A percentile compares a stretch with the other conserved stretches of the same genome.
These are phyloP conservation scores for Octodonta nipae DNA, from an alignment of 2,888 invertebrate species.

Conservation along the genomic window DNA sequence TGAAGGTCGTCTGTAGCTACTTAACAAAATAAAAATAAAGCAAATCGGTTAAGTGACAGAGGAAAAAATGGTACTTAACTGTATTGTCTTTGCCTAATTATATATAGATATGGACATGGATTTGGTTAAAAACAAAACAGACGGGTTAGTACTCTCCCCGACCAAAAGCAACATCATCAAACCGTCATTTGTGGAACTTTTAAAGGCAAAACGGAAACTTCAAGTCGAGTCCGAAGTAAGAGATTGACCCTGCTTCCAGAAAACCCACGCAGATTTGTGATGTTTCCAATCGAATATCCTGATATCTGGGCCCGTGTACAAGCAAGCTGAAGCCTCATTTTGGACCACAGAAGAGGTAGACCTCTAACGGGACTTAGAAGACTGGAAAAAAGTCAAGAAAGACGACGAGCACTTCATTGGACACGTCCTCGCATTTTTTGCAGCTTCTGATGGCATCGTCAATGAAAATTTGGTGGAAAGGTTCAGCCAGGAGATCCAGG, in stretches of 20 bases:
- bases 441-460: slow-evolving; percentile 98
- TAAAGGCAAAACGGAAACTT: slow-evolving; percentile 12
- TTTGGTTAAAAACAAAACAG: slow-evolving; percentile 13
- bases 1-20: no score
- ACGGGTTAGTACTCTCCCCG: slow-evolving; percentile 18
- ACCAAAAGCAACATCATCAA: slow-evolving; percentile 19
- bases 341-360: slow-evolving; percentile 99
- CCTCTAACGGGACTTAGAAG: slow-evolving; percentile 71
- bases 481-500: slow-evolving; percentile 88
- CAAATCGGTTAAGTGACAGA: no score
- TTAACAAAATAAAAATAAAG: no score
- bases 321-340: slow-evolving; percentile 97
- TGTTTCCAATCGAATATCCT: slow-evolving; percentile 90
- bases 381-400: slow-evolving; percentile 75
- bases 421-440: slow-evolving; percentile 95
- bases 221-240: slow-evolving; percentile 21
- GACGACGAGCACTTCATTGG: slow-evolving; percentile 90
- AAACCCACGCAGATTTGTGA: slow-evolving; percentile 83
- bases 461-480: slow-evolving; percentile 97
- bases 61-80: no score
- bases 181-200: slow-evolving; percentile 4
- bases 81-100: no score
- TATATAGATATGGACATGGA: no score
- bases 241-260: slow-evolving; percentile 68
- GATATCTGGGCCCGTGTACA: slow-evolving; percentile 98